Base-by-base conservation (phyloP, 2,888 invertebrate genomes). In the Caenorhabditis parvicauda region DNA sequence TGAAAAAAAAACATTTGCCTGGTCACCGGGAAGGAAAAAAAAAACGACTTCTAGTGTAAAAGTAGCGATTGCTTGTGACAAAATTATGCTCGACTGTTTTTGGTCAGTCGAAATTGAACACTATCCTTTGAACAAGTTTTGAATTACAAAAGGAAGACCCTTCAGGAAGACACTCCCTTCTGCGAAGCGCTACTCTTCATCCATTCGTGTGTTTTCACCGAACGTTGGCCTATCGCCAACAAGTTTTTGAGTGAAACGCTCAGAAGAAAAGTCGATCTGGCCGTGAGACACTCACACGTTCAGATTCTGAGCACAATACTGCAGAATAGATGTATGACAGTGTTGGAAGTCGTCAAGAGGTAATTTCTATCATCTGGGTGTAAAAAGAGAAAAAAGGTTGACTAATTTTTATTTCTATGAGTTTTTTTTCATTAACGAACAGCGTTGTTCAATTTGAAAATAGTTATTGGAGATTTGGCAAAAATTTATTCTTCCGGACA, bases 201-300 rank as follows among this genome's bases (percentile, higher is more conserved):
- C n/a, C 63, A 63, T 37, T 27, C 63, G 17, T 63, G 63, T 35
- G 54, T 59, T 12, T 46, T 59, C 44, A 48, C 54, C 2, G 53
- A 53, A 19, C 35, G 48, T 42, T 42, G 48, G 22, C 50, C 54
- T 3, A 47, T 54, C 9, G 46, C 59, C 32, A 27, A 37, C 17
- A 41, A 49, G 3, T 63, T 55, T 17, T 54, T 50, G n/a, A 59
- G 55, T 28, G 49, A 54, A 6, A 48, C 29, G 22, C 32, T 63
- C 37, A 47, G 42, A 35, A 38, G 48, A 32, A 27, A 28, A 25
- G 45, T 63, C 2, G 63, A 63, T 3, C 27, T 63, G 9, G 28
- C 43, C 3, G 17, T 28, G 6, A 17, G 47, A 3, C 42, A 54
- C 3, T 45, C 50, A 25, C 58, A 63, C 17, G 32, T 51, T 17